A percentile compares a stretch with the other conserved stretches of the same genome.
Evolutionary conservation across 2,113 vertebrate species (phyloP).

Genomic region (Thermophis baileyi): DNA sequence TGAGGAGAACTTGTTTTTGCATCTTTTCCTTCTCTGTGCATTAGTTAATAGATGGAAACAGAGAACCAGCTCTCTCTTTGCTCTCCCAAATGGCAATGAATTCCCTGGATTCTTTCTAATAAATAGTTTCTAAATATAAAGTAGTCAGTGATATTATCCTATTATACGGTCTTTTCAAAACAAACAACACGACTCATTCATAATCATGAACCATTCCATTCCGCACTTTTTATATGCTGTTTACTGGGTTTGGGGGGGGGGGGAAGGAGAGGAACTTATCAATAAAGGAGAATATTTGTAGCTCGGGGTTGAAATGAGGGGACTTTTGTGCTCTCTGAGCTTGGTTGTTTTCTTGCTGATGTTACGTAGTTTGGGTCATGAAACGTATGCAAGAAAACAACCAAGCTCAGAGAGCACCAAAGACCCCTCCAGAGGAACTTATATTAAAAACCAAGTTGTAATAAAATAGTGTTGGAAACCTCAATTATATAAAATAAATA

Average conservation of each 20-base stretch:
- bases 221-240: not conserved
- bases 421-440: not conserved
- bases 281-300: not conserved
- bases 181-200: not conserved
- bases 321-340: not conserved
- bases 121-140: conserved; percentile 1
- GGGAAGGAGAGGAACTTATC: no score
- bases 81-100: not conserved
- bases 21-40: conserved; percentile 35
- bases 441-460: not conserved
- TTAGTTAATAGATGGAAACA: conserved; percentile 48
- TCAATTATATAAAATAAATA: not conserved
- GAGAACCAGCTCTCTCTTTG: not conserved
- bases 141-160: conserved; percentile 5
- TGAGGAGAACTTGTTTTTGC: conserved; percentile 23
- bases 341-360: not conserved
- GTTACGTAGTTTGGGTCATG: not conserved
- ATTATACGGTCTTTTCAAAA: not conserved
- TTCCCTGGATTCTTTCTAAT: not conserved
- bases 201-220: not conserved
- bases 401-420: not conserved
- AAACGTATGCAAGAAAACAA: not conserved
- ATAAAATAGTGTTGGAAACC: not conserved
- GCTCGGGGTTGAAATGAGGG: not conserved
- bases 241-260: not conserved